Evolutionary conservation across 2,888 invertebrate genomes (phyloP).

Genomic region (Phyllotreta cruciferae): DNA sequence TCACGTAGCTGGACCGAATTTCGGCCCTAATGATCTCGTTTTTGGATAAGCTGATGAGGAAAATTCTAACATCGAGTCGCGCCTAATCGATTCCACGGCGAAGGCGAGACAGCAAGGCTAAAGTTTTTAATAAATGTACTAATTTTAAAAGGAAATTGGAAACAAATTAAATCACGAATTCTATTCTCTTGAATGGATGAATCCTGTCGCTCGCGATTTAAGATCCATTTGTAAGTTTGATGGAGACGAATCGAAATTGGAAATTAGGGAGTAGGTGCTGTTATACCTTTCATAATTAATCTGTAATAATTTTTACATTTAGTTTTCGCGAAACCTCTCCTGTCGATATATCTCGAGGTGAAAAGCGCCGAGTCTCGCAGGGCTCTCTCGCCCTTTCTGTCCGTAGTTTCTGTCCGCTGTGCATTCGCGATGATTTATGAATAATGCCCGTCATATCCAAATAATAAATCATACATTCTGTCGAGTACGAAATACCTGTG

Average conservation of each 20-base stretch:
- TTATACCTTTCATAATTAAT: too few relatives aligned
- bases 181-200: conserved; percentile 12
- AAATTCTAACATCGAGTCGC: too few relatives aligned
- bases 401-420: conserved; percentile 26
- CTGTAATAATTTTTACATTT: too few relatives aligned
- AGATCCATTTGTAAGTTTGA: neutral
- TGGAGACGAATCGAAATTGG: conserved; percentile 6
- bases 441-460: conserved; percentile 35
- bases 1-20: too few relatives aligned
- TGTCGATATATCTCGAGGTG: too few relatives aligned
- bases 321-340: too few relatives aligned
- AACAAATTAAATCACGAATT: conserved; percentile 5
- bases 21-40: too few relatives aligned
- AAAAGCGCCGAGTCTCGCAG: too few relatives aligned
- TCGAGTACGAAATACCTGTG: conserved; percentile 38
- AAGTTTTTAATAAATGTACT: neutral
- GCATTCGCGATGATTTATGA: conserved; percentile 37
- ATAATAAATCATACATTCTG: conserved; percentile 40
- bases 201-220: conserved; percentile 6
- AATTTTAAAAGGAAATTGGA: conserved; percentile 13
- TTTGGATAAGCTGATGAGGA: too few relatives aligned
- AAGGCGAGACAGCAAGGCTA: too few relatives aligned
- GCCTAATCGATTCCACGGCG: neutral
- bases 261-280: neutral
- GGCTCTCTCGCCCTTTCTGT: conserved; percentile 13